Evolutionary conservation across 2,113 vertebrate species (phyloP), one percentile per base, ranked within the genome.

Genomic region (Hippocampus abdominalis): DNA sequence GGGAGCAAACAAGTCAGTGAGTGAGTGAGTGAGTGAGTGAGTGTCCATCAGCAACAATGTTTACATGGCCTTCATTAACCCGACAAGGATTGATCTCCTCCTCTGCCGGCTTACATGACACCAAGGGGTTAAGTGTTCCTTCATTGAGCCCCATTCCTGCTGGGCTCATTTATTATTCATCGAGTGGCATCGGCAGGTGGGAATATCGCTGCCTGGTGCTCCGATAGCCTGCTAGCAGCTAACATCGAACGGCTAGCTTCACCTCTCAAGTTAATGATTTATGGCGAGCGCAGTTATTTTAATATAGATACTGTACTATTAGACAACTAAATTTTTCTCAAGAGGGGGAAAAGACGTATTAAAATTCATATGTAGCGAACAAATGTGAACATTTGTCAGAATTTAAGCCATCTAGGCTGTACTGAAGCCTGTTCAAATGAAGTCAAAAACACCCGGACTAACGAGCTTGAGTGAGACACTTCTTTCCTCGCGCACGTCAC

Each of bases 51-150:
- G 27, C 3, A 27, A 57, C 54, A 60, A 60, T 29, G 27, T 32
- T 60, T 18, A 60, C 57, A 60, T 18, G 57, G 27, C 57, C 57
- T 29, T 27, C 57, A 60, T 60, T 60, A 60, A 60, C 57, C 27
- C 57, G 57, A 60, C 57, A 32, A 18, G 27, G 57, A 32, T 60
- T 60, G 57, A 60, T 60, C 57, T 18, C 57, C 32, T 60, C 57
- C 57, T 32, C 57, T 8, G 57, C 6, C 57, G 27, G 57, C 57
- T 60, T 29, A 60, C 57, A 29, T 32, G 57, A 60, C 27, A 60
- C 27, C 57, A 32, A 32, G 57, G 32, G 57, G 57, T 60, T 60
- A 60, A 60, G 57, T 60, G 57, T 60, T 32, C 57, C 57, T 60
- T 32, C 57, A 36, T 32, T 60, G 57, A 60, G 16, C 57, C 7